Evolutionary conservation across 2,113 vertebrate genomes (phyloP).

Genomic region (Charadrius vociferus): DNA sequence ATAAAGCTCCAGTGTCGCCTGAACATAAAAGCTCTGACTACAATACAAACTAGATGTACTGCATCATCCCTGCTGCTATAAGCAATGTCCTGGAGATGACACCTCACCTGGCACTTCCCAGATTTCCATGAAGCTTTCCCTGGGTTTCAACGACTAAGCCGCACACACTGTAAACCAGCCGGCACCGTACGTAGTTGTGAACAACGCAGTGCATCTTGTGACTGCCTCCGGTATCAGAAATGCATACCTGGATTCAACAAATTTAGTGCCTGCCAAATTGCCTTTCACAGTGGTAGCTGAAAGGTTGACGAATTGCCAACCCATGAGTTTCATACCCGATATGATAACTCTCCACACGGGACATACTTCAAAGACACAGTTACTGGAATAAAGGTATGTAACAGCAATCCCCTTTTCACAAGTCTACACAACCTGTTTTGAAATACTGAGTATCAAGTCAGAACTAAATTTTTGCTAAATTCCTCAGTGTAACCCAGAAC

Average conservation of each 20-base stretch:
- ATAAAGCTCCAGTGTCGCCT: background rate
- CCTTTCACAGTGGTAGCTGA: background rate
- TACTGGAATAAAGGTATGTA: background rate
- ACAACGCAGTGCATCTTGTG: background rate
- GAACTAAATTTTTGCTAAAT: background rate
- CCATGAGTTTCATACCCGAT: background rate
- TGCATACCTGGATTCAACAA: rapidly evolving
- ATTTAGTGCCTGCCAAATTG: background rate
- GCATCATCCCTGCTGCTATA: background rate
- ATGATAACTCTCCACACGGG: background rate
- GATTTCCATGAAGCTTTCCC: background rate
- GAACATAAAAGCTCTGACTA: background rate
- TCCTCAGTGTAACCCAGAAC: background rate
- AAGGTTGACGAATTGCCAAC: background rate
- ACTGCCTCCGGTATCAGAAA: background rate
- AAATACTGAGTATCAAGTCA: background rate
- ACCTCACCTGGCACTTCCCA: background rate
- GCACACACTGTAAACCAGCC: background rate
- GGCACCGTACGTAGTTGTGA: background rate
- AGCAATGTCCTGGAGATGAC: background rate
- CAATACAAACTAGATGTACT: background rate
- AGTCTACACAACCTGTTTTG: background rate
- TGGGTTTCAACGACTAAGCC: background rate
- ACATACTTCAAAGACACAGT: background rate
- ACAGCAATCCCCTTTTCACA: background rate